phyloP scores from a whole-genome alignment of 37 sponge, comb jelly and placozoan species.

The Halisarca cf. caerulea region DNA sequence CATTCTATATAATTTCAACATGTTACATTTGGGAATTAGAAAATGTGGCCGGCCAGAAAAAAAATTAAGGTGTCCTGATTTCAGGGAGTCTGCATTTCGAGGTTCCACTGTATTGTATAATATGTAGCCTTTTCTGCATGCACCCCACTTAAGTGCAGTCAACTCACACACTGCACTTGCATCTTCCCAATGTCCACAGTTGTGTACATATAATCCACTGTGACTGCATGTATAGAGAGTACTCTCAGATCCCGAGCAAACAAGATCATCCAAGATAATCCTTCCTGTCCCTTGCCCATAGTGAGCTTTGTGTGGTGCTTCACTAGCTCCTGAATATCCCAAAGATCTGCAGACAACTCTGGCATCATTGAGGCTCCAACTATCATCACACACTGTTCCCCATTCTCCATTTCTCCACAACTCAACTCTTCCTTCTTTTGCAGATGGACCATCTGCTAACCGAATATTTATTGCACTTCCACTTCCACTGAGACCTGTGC shows the following conservation, averaged over 20 bases:
- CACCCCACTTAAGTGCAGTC: too few relatives aligned
- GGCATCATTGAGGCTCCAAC: constrained; percentile 19
- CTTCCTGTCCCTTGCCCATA: constrained; percentile 7
- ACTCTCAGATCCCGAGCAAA: constrained; percentile 18
- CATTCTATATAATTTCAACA: too few relatives aligned
- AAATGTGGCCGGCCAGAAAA: too few relatives aligned
- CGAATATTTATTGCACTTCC: background rate
- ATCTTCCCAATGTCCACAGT: constrained; percentile 27
- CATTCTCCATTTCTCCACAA: constrained; percentile 19
- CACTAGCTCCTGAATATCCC: constrained; percentile 15
- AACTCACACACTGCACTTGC: constrained; percentile 14
- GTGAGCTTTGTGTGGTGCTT: background rate
- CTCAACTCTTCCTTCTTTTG: background rate
- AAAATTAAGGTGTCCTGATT: too few relatives aligned
- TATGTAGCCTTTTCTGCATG: too few relatives aligned
- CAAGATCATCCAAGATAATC: constrained; percentile 29
- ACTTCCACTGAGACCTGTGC: too few relatives aligned
- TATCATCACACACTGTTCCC: constrained; percentile 40
- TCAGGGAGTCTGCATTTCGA: too few relatives aligned
- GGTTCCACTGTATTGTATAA: too few relatives aligned
- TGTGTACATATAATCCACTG: background rate
- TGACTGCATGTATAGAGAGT: constrained; percentile 1
- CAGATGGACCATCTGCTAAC: background rate
- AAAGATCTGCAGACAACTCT: constrained; percentile 21
- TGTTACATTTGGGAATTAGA: too few relatives aligned